These are phyloP conservation scores for Notolepis coatsorum DNA, from an alignment of 2,797 vertebrate genomes.

Conservation along the genomic window DNA sequence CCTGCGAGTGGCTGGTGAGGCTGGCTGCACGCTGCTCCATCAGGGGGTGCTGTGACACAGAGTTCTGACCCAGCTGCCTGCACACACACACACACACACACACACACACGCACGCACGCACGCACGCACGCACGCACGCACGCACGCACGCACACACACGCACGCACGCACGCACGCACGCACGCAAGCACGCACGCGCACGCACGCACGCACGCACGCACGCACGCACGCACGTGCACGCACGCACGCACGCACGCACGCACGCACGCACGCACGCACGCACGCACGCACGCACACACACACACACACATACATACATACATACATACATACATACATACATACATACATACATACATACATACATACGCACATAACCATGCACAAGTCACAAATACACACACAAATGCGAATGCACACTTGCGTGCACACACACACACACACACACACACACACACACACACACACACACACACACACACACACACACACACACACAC, in stretches of 20 bases:
- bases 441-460: background rate
- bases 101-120: slow-evolving; percentile 22
- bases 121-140: background rate
- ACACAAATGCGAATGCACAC: slow-evolving; percentile 1
- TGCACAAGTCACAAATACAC: slow-evolving; percentile 26
- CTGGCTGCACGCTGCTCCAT: slow-evolving; percentile 44
- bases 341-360: slow-evolving; percentile 8
- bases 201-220: slow-evolving; percentile 9
- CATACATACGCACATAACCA: background rate
- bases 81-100: slow-evolving; percentile 36
- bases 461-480: background rate
- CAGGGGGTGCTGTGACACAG: slow-evolving; percentile 52
- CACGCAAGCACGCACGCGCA: background rate
- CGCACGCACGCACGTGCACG: slow-evolving; percentile 7
- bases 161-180: background rate
- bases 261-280: background rate
- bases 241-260: slow-evolving; percentile 24
- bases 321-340: background rate
- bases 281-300: background rate
- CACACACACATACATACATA: background rate
- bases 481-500: slow-evolving; percentile 16
- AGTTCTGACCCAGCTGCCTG: slow-evolving; percentile 60
- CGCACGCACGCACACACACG: background rate
- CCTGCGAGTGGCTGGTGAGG: slow-evolving; percentile 44
- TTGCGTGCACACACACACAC: background rate